Percentiles rank a stretch among this genome's conserved stretches.
Conservation (phyloP, 2,113 vertebrate species). For the Axis porcinus region DNA sequence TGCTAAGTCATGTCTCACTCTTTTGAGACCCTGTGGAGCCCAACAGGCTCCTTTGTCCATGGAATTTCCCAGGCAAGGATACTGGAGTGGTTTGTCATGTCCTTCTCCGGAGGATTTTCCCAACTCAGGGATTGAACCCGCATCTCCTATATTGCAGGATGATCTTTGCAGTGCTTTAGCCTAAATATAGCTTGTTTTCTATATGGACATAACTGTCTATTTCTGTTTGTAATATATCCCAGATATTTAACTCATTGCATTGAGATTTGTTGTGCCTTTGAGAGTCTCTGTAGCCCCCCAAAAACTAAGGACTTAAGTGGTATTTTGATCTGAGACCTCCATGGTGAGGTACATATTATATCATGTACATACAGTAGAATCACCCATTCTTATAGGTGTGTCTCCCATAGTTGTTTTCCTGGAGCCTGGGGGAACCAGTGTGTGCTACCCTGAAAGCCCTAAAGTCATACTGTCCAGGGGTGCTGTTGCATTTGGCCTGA, state of each 20-base stretch:
- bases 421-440: neutral
- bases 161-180: neutral
- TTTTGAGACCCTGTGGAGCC: neutral
- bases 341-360: neutral
- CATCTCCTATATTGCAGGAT: accelerated
- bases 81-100: neutral
- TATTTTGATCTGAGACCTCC: neutral
- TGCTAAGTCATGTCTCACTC: neutral
- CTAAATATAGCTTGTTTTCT: neutral
- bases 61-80: neutral
- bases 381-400: neutral
- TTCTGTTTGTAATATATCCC: neutral
- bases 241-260: neutral
- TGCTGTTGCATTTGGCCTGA: neutral
- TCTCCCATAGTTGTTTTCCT: neutral
- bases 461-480: neutral
- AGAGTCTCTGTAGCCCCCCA: neutral
- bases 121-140: accelerated
- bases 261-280: neutral
- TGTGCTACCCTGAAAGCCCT: neutral
- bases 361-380: neutral
- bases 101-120: neutral
- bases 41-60: neutral
- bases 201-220: neutral
- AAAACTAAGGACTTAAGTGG: neutral